Evolutionary conservation across 2,113 vertebrate species (phyloP).

Genomic region (Heteronetta atricapilla): DNA sequence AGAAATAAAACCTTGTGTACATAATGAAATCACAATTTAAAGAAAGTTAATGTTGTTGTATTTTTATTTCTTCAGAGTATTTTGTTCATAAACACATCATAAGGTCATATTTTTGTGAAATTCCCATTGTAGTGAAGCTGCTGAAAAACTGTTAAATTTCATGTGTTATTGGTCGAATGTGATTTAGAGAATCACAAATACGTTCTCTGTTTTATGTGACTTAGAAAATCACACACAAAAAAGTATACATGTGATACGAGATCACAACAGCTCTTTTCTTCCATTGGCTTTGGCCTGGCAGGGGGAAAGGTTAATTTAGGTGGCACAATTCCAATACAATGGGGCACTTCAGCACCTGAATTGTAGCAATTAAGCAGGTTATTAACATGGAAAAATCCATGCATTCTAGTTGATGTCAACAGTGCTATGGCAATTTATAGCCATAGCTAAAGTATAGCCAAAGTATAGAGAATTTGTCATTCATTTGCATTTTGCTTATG

Average conservation of each 20-base stretch:
- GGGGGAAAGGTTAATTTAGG: not conserved
- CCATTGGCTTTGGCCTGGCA: not conserved
- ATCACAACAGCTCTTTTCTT: not conserved
- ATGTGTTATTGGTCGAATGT: too few relatives aligned
- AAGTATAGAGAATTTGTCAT: not conserved
- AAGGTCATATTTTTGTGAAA: not conserved
- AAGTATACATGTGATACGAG: not conserved
- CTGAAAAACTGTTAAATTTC: not conserved
- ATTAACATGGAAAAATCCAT: not conserved
- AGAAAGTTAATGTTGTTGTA: not conserved
- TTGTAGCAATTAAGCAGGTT: not conserved
- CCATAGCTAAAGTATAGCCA: too few relatives aligned
- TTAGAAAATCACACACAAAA: too few relatives aligned
- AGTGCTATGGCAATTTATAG: not conserved
- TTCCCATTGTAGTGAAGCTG: not conserved
- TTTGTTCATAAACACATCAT: not conserved
- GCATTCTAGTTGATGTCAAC: not conserved
- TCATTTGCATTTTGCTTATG: not conserved
- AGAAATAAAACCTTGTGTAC: not conserved
- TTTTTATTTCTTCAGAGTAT: not conserved
- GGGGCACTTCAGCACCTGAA: not conserved
- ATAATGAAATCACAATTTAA: not conserved
- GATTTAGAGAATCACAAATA: too few relatives aligned
- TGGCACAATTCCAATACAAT: not conserved
- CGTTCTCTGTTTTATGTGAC: too few relatives aligned